Percentiles rank a stretch among this genome's conserved stretches.
These are phyloP conservation scores for Stenchaetothrips biformis DNA, from an alignment of 2,888 invertebrate genomes.

Conservation along the genomic window DNA sequence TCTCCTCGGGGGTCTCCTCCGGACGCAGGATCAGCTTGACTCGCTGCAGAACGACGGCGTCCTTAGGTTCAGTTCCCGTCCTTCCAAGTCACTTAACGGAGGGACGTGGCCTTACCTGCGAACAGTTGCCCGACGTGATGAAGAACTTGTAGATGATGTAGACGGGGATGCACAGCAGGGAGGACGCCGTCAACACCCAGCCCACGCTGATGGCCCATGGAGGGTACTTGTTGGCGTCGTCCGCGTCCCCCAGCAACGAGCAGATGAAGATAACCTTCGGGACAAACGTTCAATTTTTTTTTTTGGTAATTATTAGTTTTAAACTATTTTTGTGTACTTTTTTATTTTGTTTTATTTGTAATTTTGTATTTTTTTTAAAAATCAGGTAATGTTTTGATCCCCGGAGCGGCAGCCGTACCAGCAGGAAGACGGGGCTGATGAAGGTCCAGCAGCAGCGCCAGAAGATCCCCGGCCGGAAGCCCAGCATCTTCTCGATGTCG, in stretches of 20 bases:
- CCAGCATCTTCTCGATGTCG: constrained; percentile 79
- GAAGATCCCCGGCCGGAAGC: constrained; percentile 68
- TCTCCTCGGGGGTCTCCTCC: constrained; percentile 45
- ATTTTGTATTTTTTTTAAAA: constrained; percentile 22
- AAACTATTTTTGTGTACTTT: background rate
- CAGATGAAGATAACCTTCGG: constrained; percentile 71
- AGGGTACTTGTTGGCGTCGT: constrained; percentile 71
- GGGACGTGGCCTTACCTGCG: constrained; percentile 46
- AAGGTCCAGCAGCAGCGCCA: constrained; percentile 84
- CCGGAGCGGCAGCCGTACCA: constrained; percentile 52
- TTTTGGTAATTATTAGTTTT: too few species aligned
- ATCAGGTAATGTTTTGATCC: background rate
- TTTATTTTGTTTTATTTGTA: background rate
- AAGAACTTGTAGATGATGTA: constrained; percentile 75
- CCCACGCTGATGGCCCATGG: constrained; percentile 76
- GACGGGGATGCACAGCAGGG: constrained; percentile 77
- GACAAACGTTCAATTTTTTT: background rate
- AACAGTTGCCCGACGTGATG: constrained; percentile 60
- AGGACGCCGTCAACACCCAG: constrained; percentile 76
- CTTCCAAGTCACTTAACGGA: background rate
- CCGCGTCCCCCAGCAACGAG: constrained; percentile 73
- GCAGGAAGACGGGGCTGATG: constrained; percentile 77
- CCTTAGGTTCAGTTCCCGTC: background rate
- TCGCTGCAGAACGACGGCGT: constrained; percentile 44
- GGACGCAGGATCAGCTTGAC: constrained; percentile 50